Evolutionary conservation across 2,797 vertebrate species (phyloP), one percentile per base, ranked within the genome.

Genomic region (Otolemur crassicaudatus): DNA sequence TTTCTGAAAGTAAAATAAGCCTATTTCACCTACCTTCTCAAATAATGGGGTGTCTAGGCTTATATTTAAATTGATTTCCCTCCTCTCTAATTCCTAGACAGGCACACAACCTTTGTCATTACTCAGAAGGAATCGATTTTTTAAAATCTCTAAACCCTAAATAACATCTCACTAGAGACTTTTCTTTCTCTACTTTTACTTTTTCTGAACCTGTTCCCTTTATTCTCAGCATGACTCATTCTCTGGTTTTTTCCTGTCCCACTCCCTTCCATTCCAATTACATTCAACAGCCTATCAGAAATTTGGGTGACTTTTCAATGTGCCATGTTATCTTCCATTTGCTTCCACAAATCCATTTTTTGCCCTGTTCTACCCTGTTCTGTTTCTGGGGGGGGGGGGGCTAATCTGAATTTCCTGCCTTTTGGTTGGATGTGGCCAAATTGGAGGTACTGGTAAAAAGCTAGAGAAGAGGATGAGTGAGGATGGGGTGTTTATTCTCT

Each of bases 21-120:
- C 65, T 12, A 76, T 87, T 92, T 89, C n/a, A 53, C 20, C 7
- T 60, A 83, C 19, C 17, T 67, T 94, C 37, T 72, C 58, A 93
- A 91, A 93, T 80, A 87, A 70, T 29, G 43, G 27, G n/a, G 0
- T 73, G 5, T 91, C 63, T 72, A 5, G 6, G 65, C n/a, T 94
- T 84, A 49, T 58, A 90, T 76, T 95, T 91, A 94, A 94, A 77
- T 86, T 82, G 29, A 88, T 91, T 88, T 92, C 72, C 46, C 22
- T 92, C 65, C 34, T 96, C 37, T 95, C 87, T 40, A 91, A 70
- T 85, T n/a, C 22, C 34, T 76, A 25, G 13, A 76, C 20, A 94
- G 70, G 23, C 23, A 91, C 12, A 93, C 14, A 58, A 53, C 88
- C 37, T 37, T 69, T 60, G 40, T 75, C 25, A 81, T 84, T 46